Evolutionary conservation across 2,888 invertebrate genomes (phyloP), one percentile per base, ranked within the genome.

Genomic region (Onchidella celtica): DNA sequence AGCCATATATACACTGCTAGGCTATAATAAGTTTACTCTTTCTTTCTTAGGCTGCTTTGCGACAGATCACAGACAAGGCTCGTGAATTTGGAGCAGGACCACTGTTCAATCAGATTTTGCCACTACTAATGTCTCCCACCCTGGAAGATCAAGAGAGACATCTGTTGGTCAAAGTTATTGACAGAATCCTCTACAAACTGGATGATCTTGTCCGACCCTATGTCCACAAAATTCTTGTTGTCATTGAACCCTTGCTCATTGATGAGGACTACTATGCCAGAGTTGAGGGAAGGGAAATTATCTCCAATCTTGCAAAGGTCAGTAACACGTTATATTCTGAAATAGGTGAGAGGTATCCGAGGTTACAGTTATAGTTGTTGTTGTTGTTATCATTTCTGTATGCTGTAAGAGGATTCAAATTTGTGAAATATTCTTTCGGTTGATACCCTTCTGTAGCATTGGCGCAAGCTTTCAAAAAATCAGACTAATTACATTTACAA

Each of bases 221-320:
- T 91, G 99, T 99, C 0, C 99, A 99, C 94, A 99, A 99, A 95
- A 99, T 99, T 93, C 95, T 99, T 85, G 99, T 99, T 24, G 99
- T 99, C 3, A 99, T 99, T 93, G 99, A 99, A 94, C 99, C 99
- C 0, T 94, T 99, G 85, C 95, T 99, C 61, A 99, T 99, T 92
- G 99, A 99, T 93, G 99, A 99, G 95, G 99, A 99, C 94, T 99
- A 99, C 94, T 99, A 99, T 93, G 99, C 99, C 36, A 97, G 99
- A 93, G 99, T 99, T 11, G 99, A 99, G 94, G 99, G 99, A 87
- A 95, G 99, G 91, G 99, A 99, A 94, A 99, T 99, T 89, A 99
- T 99, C 91, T 99, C 98, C 0, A 99, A 99, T 94, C 95, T 99
- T 91, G 99, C 99, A 0, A 99, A 99, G 94, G 93, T 93, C 83